Evolutionary conservation across 2,888 invertebrate species (phyloP).

Genomic region (Tupiocoris notatus): DNA sequence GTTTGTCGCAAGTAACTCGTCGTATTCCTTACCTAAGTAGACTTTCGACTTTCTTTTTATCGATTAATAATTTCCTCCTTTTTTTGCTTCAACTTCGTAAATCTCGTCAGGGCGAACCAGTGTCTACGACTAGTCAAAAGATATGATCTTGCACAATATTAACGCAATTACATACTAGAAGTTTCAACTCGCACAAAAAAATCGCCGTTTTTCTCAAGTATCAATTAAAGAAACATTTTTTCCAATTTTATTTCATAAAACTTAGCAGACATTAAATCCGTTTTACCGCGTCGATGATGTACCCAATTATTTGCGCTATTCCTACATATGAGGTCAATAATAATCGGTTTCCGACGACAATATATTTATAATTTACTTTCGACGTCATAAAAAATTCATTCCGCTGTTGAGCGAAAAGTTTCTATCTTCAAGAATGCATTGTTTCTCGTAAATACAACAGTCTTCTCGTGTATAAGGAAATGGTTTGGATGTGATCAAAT

Average conservation of each 20-base stretch:
- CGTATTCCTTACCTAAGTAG: too few species aligned
- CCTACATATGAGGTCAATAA: background rate
- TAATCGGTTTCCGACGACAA: too few species aligned
- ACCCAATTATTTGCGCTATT: slow-evolving; percentile 30
- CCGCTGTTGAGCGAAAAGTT: too few species aligned
- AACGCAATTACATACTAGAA: background rate
- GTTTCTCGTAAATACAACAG: background rate
- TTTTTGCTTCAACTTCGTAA: background rate
- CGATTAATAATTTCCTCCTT: background rate
- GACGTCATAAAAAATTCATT: too few species aligned
- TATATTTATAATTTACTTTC: too few species aligned
- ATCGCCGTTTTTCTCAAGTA: background rate
- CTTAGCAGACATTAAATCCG: background rate
- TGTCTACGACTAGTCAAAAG: slow-evolving; percentile 34
- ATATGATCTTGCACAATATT: slow-evolving; percentile 27
- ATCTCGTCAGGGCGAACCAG: slow-evolving; percentile 13
- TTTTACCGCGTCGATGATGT: slow-evolving; percentile 3
- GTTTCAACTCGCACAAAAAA: background rate
- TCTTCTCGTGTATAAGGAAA: background rate
- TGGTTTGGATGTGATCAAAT: background rate
- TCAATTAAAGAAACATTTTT: background rate
- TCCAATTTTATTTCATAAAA: background rate
- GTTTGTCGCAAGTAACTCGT: background rate
- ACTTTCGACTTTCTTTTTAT: background rate
- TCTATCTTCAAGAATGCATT: background rate